Conservation (phyloP, 2,888 invertebrate genomes). For the Lottia scabra region DNA sequence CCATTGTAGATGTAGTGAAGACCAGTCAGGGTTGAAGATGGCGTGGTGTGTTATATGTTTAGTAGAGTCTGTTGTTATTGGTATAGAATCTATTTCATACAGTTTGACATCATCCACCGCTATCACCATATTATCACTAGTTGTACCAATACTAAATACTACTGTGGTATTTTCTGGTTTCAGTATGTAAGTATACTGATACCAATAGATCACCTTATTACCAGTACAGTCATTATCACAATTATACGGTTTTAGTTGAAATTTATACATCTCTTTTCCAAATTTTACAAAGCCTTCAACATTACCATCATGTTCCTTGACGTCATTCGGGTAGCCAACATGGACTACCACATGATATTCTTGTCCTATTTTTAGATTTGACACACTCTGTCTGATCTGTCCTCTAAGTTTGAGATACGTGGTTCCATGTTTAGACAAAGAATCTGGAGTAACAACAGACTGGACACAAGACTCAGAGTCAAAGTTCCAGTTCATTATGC, state of each 20-base stretch:
- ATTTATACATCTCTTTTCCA: slow-evolving; percentile 20
- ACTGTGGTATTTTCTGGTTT: not conserved
- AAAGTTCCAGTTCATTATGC: slow-evolving; percentile 4
- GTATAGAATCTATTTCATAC: slow-evolving; percentile 12
- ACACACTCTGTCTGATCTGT: not conserved
- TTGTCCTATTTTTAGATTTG: not conserved
- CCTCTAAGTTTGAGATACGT: not conserved
- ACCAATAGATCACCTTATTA: slow-evolving; percentile 22
- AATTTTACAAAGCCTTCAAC: slow-evolving; percentile 27
- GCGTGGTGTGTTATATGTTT: slow-evolving; percentile 3
- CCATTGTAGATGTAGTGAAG: slow-evolving; percentile 24
- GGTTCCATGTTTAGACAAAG: not conserved
- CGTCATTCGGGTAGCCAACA: slow-evolving; percentile 18
- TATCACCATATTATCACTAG: slow-evolving; percentile 4
- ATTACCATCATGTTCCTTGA: slow-evolving; percentile 8
- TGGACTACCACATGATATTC: slow-evolving; percentile 16
- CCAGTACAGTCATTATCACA: slow-evolving; percentile 14
- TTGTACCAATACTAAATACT: not conserved
- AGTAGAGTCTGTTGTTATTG: not conserved
- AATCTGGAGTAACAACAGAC: not conserved
- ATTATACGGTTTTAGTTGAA: slow-evolving; percentile 24
- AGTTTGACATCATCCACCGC: slow-evolving; percentile 16
- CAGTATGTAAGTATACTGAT: slow-evolving; percentile 1
- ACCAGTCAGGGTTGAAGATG: slow-evolving; percentile 26
- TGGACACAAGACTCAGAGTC: not conserved